Conservation (phyloP, 2,113 vertebrate species). For the Ranitomeya variabilis region DNA sequence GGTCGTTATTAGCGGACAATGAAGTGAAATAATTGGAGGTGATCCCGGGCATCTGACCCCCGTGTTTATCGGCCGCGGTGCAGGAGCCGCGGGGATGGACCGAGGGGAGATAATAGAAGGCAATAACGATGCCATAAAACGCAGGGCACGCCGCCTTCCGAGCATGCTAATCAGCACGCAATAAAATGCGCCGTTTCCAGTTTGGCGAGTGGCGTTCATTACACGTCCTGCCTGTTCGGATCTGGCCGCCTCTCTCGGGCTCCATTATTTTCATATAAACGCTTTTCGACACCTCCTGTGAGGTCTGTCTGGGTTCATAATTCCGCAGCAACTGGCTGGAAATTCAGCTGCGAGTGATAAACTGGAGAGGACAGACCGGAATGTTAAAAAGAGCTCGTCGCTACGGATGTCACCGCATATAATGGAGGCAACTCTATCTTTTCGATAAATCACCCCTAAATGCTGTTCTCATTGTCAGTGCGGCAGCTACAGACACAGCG, state of each 20-base stretch:
- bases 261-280: background rate
- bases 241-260: background rate
- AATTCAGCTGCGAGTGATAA: background rate
- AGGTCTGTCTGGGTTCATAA: background rate
- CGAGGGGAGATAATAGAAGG: conserved; percentile 20
- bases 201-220: conserved; percentile 30
- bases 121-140: conserved; percentile 15
- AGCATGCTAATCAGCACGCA: conserved; percentile 26
- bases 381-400: conserved; percentile 7
- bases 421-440: background rate
- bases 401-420: background rate
- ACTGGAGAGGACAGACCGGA: conserved; percentile 49
- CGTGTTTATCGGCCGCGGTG: conserved; percentile 62
- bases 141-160: background rate
- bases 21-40: conserved; percentile 68
- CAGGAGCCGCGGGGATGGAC: conserved; percentile 25
- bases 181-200: conserved; percentile 38
- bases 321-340: background rate
- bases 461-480: background rate
- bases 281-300: background rate
- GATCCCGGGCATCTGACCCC: conserved; percentile 60
- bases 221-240: background rate
- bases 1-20: conserved; percentile 71
- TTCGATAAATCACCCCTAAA: background rate
- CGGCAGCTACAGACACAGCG: background rate